phyloP scores from a whole-genome alignment of 2,113 vertebrate species.

The Pterophyllum scalare region DNA sequence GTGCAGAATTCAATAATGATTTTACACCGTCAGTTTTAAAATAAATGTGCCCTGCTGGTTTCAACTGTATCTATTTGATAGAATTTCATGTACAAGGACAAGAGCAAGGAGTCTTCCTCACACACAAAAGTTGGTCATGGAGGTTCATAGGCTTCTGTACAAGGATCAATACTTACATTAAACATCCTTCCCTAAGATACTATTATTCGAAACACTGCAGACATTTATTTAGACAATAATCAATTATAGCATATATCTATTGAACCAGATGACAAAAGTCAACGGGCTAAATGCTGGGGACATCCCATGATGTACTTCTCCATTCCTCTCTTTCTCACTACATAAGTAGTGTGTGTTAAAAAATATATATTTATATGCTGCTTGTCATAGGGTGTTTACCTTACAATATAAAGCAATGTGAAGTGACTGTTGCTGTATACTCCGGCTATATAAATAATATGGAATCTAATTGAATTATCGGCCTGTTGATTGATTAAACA shows the following conservation, averaged over 20 bases:
- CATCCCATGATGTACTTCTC: neutral
- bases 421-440: neutral
- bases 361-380: neutral
- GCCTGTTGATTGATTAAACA: neutral
- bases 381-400: neutral
- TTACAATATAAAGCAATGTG: neutral
- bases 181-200: neutral
- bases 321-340: neutral
- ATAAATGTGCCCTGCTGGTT: no score
- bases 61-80: no score
- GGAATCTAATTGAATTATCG: neutral
- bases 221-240: neutral
- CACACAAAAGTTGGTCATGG: neutral
- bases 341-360: neutral
- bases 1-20: no score
- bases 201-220: neutral
- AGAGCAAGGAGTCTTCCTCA: neutral
- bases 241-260: no score
- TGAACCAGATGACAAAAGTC: neutral
- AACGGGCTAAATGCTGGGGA: neutral
- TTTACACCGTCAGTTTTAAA: no score
- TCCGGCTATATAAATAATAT: neutral
- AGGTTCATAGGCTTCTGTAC: neutral
- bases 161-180: neutral
- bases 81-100: no score